Base-by-base conservation (phyloP, 2,113 vertebrate species). In the Oplegnathus fasciatus region DNA sequence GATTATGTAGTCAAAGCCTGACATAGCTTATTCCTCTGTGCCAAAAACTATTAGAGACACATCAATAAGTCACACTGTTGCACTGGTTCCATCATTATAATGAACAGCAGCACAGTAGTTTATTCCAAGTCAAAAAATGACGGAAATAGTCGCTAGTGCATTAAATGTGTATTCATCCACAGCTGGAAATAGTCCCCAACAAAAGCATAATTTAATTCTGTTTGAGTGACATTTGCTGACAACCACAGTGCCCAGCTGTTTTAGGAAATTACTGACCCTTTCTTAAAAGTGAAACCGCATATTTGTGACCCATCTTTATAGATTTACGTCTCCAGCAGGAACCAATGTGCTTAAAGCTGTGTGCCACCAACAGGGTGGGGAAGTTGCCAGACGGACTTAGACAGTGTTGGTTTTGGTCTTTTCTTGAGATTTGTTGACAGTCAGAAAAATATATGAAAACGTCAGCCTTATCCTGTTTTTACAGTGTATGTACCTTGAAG, bases 401-500 rank as follows among this genome's bases (percentile, higher is more conserved):
- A 30, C 18, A 24, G 32, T 42, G 42, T 69, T 50, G 55, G 48
- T n/a, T 46, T 18, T 37, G 57, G 42, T 78, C 37, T 62, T 76
- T 34, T 73, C 18, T 6, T 69, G 55, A n/a, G 64, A 84, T 80
- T 75, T 60, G 44, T 67, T 60, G 55, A 75, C 48, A 40, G 24
- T 28, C 26, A 44, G 26, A 42, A n/a, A 79, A 86, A 32, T 2
- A 13, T 3, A 57, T 8, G 28, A 68, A 46, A 75, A 42, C 1
- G 1, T 1, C 62, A 32, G 57, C 64, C 44, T 71, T 30, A 42
- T 80, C 58, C 28, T 64, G 11, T 10, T 57, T 80, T 81, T 78
- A 75, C 79, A 90, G 78, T 86, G 64, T 87, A 50, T 44, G n/a
- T 83, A 80, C 61, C 42, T 37, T 46, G 17, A 83, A 79, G 17